Evolutionary conservation across 2,797 vertebrate genomes (phyloP).

Genomic region (Holocentrus rufus): DNA sequence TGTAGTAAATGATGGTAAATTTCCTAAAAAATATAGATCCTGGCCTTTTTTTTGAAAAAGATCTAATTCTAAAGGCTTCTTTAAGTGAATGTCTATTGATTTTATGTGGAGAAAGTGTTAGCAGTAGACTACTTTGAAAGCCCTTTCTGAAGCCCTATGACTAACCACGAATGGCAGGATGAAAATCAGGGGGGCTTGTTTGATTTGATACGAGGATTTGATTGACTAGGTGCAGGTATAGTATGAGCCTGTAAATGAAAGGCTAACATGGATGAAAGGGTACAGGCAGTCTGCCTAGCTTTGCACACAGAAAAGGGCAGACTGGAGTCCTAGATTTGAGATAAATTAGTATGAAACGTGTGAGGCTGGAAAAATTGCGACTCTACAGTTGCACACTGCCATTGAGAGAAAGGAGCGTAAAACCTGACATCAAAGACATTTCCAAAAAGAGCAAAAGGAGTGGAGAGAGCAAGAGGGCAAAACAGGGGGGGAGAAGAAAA

Average conservation of each 20-base stretch:
- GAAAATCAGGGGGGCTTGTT: slow-evolving; percentile 35
- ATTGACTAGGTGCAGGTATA: slow-evolving; percentile 42
- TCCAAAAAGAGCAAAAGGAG: slow-evolving; percentile 32
- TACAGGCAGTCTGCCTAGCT: slow-evolving; percentile 15
- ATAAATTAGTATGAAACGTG: slow-evolving; percentile 57
- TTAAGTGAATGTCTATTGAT: slow-evolving; percentile 31
- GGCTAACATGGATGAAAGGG: slow-evolving; percentile 50
- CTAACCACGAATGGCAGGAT: slow-evolving; percentile 44
- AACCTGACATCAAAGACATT: slow-evolving; percentile 74
- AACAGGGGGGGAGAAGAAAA: slow-evolving; percentile 17
- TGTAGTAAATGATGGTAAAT: slow-evolving; percentile 53
- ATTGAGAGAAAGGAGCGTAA: slow-evolving; percentile 25
- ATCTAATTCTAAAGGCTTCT: not conserved
- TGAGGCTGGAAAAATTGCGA: slow-evolving; percentile 46
- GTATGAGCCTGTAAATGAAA: slow-evolving; percentile 39
- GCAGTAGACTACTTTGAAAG: slow-evolving; percentile 27
- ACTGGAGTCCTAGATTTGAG: slow-evolving; percentile 55
- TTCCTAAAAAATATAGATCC: slow-evolving; percentile 40
- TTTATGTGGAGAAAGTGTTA: slow-evolving; percentile 24
- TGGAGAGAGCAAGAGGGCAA: slow-evolving; percentile 19
- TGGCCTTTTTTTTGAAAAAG: slow-evolving; percentile 22
- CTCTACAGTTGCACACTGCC: slow-evolving; percentile 38
- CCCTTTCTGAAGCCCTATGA: slow-evolving; percentile 34
- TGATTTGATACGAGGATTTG: slow-evolving; percentile 59
- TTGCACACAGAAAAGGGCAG: slow-evolving; percentile 8